A percentile compares a stretch with the other conserved stretches of the same genome.
Evolutionary conservation across 2,113 vertebrate genomes (phyloP).

Genomic region (Rhinopomastus cyanomelas): DNA sequence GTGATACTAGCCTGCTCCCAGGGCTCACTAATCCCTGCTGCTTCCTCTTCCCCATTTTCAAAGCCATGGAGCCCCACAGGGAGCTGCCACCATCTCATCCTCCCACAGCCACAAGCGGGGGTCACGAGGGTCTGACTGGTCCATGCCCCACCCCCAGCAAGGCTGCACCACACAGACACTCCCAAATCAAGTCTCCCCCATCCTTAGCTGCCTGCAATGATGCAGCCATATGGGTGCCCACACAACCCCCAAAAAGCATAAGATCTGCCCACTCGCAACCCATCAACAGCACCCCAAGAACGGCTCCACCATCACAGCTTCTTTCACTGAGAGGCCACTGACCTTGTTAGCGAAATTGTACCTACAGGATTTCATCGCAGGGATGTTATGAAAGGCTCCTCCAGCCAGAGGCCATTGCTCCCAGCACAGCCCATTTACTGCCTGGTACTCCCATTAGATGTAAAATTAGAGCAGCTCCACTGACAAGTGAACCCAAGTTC

Average conservation of each 20-base stretch:
- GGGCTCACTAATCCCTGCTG: too few relatives aligned
- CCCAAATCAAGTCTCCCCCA: not conserved
- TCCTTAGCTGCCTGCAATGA: not conserved
- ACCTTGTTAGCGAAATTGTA: not conserved
- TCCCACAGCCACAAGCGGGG: not conserved
- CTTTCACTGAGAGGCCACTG: not conserved
- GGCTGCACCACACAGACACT: not conserved
- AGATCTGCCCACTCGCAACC: not conserved
- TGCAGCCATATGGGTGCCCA: not conserved
- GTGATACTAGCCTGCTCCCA: too few relatives aligned
- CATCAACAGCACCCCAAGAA: not conserved
- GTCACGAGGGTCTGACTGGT: not conserved
- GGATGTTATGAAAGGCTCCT: not conserved
- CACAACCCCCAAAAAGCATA: rapidly evolving
- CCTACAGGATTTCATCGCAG: not conserved
- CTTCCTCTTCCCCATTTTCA: not conserved
- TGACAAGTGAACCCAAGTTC: not conserved
- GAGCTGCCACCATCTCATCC: not conserved
- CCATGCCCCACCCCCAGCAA: rapidly evolving
- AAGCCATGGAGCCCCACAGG: not conserved
- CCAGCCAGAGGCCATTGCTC: rapidly evolving
- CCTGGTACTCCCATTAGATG: not conserved
- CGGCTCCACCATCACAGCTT: not conserved
- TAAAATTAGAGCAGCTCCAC: not conserved
- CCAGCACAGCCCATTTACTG: not conserved